Base-by-base conservation (phyloP, 1,140 invertebrate species). In the Philopotamus ludificatus region DNA sequence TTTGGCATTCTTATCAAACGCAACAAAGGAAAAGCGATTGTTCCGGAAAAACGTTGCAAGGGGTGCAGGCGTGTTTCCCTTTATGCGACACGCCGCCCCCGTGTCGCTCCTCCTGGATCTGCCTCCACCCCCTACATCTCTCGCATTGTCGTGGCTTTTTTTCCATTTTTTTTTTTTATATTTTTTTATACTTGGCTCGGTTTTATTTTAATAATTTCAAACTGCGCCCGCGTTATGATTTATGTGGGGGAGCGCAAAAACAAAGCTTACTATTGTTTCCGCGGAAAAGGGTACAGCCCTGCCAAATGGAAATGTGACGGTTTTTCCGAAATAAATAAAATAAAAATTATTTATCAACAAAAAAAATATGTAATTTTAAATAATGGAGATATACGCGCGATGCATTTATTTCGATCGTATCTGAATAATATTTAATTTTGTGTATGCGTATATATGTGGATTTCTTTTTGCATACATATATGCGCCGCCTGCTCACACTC, bases 141-240 rank as follows among this genome's bases (percentile, higher is more conserved):
- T 21, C 63, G 61, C 59, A 59, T 26, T 16, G 53, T 53, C 53
- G 58, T 64, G 59, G 57, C 63, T 69, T 69, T 59, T 69, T 69
- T n/a, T n/a, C 62, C 67, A 69, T 69, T 69, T 63, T 69, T 63
- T 21, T 34, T 23, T 57, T 28, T 57, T 57, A 4, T 20, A 21
- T 18, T 50, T 50, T 50, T 57, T 57, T 57, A 41, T 57, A 21
- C 21, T 1, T 62, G 60, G 55, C 55, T 55, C 58, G 63, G 67
- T 69, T 69, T 69, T 69, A 69, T 69, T 69, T 69, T 69, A 69
- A 69, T 69, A 69, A 69, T 69, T 69, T 69, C 67, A 69, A 69
- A 69, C 63, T 69, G 67, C 59, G 67, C n/a, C n/a, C 63, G 58
- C 67, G 63, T 65, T 63, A 58, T 69, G 67, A 69, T 69, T 69